A percentile compares a stretch with the other conserved stretches of the same genome.
phyloP scores from a whole-genome alignment of 2,797 vertebrate genomes.

The Thalassophryne amazonica region DNA sequence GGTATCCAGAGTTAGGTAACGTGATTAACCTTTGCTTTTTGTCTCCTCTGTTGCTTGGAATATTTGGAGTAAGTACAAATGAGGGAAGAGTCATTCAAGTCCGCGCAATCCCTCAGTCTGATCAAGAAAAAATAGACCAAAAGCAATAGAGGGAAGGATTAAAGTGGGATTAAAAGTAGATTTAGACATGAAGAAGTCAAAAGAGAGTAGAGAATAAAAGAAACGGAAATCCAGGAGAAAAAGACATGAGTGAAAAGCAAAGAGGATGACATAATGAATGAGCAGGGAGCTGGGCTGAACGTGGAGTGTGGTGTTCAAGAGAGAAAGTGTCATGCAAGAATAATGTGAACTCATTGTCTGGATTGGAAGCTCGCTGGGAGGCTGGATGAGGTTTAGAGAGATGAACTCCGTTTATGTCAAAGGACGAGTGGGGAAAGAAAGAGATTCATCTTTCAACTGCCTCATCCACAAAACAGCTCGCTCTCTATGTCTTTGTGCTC shows the following conservation, averaged over 20 bases:
- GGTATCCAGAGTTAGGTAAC: too few relatives aligned
- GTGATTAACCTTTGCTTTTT: constrained; percentile 58
- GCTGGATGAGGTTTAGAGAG: constrained; percentile 33
- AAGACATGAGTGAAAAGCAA: constrained; percentile 3
- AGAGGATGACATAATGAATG: constrained; percentile 42
- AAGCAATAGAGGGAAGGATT: constrained; percentile 25
- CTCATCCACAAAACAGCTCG: neutral
- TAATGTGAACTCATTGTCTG: constrained; percentile 62
- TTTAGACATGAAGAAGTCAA: constrained; percentile 7
- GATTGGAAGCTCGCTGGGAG: constrained; percentile 50
- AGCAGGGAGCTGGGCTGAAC: constrained; percentile 16
- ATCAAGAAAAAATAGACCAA: constrained; percentile 22
- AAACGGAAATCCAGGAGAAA: neutral
- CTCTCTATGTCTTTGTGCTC: constrained; percentile 42
- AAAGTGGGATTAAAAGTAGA: constrained; percentile 41
- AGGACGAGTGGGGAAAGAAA: constrained; percentile 25
- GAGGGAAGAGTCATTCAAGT: constrained; percentile 54
- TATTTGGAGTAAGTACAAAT: constrained; percentile 71
- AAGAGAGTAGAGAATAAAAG: neutral
- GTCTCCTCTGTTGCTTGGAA: constrained; percentile 38
- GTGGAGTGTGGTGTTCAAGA: constrained; percentile 6
- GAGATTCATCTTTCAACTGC: constrained; percentile 11
- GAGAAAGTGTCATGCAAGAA: constrained; percentile 48
- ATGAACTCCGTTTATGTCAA: constrained; percentile 51
- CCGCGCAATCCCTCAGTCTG: constrained; percentile 19